phyloP scores from a whole-genome alignment of 2,888 invertebrate genomes.

The Polyploca ridens region DNA sequence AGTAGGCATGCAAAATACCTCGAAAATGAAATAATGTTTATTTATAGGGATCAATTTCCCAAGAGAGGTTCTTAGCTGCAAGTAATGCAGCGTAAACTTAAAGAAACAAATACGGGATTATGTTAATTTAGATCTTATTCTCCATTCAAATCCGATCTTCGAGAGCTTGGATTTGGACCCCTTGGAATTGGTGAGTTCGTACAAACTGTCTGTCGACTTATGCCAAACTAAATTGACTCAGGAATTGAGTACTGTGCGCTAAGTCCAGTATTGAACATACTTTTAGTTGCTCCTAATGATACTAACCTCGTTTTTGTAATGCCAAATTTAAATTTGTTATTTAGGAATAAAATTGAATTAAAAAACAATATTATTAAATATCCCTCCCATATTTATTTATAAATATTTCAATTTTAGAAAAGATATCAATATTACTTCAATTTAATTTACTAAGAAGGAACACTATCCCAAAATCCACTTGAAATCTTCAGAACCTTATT shows the following conservation, averaged over 20 bases:
- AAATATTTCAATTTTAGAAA: too few relatives aligned
- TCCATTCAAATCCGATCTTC: constrained; percentile 73
- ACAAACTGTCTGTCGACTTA: constrained; percentile 23
- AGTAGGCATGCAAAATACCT: background rate
- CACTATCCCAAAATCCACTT: background rate
- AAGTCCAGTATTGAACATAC: background rate
- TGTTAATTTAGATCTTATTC: constrained; percentile 76
- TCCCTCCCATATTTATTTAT: too few relatives aligned
- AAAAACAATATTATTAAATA: too few relatives aligned
- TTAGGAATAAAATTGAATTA: too few relatives aligned
- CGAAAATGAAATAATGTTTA: background rate
- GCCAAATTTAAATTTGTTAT: too few relatives aligned
- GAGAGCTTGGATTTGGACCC: constrained; percentile 52
- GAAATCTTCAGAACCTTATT: background rate
- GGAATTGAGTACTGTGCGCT: background rate
- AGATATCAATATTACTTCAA: too few relatives aligned
- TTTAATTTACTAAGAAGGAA: too few relatives aligned
- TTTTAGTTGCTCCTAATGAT: too few relatives aligned
- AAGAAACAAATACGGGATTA: constrained; percentile 78
- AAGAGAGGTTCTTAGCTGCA: constrained; percentile 55
- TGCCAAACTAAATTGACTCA: constrained; percentile 1
- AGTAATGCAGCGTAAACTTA: constrained; percentile 74
- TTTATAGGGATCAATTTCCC: constrained; percentile 42
- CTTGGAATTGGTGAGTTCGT: constrained; percentile 39
- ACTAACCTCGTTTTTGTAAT: background rate